A percentile compares a stretch with the other conserved stretches of the same genome.
Conservation (phyloP, 2,797 vertebrate species). For the Coregonus sp. region DNA sequence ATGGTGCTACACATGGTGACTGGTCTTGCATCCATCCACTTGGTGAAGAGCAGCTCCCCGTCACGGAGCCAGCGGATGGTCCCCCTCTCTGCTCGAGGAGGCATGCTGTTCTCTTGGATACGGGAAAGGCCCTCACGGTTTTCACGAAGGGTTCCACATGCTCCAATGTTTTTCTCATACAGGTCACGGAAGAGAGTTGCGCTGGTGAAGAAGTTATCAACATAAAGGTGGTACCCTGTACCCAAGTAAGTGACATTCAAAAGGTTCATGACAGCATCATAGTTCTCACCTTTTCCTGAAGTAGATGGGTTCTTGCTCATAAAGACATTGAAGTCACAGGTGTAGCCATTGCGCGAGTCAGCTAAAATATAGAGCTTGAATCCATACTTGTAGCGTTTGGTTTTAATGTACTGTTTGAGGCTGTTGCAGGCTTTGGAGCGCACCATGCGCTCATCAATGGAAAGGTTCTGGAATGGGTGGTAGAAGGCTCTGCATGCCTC, state of each 20-base stretch:
- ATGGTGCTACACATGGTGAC: constrained; percentile 15
- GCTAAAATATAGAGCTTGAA: constrained; percentile 17
- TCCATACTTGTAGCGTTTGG: constrained; percentile 4
- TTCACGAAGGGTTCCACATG: constrained; percentile 13
- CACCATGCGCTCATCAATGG: constrained; percentile 21
- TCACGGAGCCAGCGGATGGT: constrained; percentile 7
- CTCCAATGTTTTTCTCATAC: neutral
- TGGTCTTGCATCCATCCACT: constrained; percentile 2
- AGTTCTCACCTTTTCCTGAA: neutral
- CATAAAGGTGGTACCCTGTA: constrained; percentile 10
- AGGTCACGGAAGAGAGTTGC: neutral
- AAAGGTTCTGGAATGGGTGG: constrained; percentile 23
- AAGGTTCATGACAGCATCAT: constrained; percentile 5
- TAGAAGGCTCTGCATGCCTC: constrained; percentile 10
- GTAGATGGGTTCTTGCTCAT: neutral
- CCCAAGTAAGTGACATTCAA: constrained; percentile 1
- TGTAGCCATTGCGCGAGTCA: constrained; percentile 14
- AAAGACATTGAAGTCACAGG: constrained; percentile 12
- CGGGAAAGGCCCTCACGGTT: neutral
- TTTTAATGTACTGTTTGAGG: constrained; percentile 17
- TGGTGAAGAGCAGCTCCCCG: constrained; percentile 4
- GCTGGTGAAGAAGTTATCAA: constrained; percentile 10
- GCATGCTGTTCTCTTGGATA: neutral
- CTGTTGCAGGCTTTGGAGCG: neutral
- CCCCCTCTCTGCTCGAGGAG: neutral